Base-by-base conservation (phyloP, 2,113 vertebrate genomes). In the Cryptotis parvus region DNA sequence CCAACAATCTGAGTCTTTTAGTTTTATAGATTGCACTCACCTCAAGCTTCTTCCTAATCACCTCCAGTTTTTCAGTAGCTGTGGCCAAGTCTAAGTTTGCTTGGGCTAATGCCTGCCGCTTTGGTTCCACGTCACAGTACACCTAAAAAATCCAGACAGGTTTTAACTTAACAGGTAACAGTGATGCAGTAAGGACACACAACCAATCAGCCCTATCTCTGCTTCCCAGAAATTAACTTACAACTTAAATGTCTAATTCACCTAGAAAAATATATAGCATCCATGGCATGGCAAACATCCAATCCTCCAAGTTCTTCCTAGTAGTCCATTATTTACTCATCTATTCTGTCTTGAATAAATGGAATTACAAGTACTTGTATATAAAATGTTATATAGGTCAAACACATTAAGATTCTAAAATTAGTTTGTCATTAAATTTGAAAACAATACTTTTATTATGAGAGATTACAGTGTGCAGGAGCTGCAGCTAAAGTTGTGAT, bases 91-190 rank as follows among this genome's bases (percentile, higher is more conserved):
- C 98, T 69, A 86, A 58, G 93, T 98, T 99, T 93, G 97, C 97
- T 87, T 98, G 97, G 66, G 96, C 94, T 91, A 99, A 82, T 0
- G 95, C 97, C 77, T 95, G 97, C 27, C 94, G 94, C 95, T 99
- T 99, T 20, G 98, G 97, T 89, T 98, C 98, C 37, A 98, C 98
- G 4, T 98, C 98, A 96, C 98, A 99, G 96, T 97, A 98, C 73
- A 98, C 97, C 98, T 98, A 94, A 76, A 95, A n/a, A 96, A 95
- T 87, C 83, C 79, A 88, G 0, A 68, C 2, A n/a, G 0, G 45
- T 6, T n/a, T 31, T 0, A 39, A 10, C 9, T 84, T 77, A 80
- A 27, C 14, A 45, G 31, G n/a, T n/a, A 73, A 76, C 11, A 24
- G 49, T 52, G 41, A 66, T 20, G 37, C 58, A 82, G 66, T 63